Evolutionary conservation across 2,888 invertebrate genomes (phyloP).

Genomic region (Pachymerium ferrugineum): DNA sequence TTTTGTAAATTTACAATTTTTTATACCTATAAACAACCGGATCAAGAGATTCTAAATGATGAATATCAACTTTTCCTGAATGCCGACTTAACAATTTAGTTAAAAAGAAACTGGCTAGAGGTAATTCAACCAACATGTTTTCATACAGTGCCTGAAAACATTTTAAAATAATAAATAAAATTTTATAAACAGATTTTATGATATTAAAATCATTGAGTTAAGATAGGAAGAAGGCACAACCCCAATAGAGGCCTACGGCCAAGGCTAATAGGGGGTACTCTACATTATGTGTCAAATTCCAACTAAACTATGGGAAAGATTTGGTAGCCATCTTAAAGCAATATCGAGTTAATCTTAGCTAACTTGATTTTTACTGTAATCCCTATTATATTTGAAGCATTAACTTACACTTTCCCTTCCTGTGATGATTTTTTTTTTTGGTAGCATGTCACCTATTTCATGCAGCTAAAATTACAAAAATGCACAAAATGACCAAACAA

Average conservation of each 20-base stretch:
- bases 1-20: too few species aligned
- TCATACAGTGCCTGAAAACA: conserved; percentile 77
- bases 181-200: conserved; percentile 30
- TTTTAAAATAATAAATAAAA: neutral
- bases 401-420: neutral
- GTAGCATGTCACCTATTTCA: too few species aligned
- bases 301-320: too few species aligned
- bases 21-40: conserved; percentile 69
- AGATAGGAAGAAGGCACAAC: too few species aligned
- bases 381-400: neutral
- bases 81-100: conserved; percentile 76
- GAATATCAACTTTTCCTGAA: conserved; percentile 70
- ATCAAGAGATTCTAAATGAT: conserved; percentile 89
- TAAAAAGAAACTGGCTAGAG: conserved; percentile 92
- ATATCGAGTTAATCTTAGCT: too few species aligned
- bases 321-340: too few species aligned
- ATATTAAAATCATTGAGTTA: neutral
- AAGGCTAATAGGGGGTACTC: too few species aligned
- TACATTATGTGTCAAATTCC: too few species aligned
- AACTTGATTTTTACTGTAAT: too few species aligned
- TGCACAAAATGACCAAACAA: too few species aligned
- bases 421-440: conserved; percentile 50
- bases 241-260: too few species aligned
- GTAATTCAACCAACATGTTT: conserved; percentile 86
- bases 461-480: too few species aligned